Evolutionary conservation across 2,888 invertebrate species (phyloP), one percentile per base, ranked within the genome.

Genomic region (Epicampocera succincta): DNA sequence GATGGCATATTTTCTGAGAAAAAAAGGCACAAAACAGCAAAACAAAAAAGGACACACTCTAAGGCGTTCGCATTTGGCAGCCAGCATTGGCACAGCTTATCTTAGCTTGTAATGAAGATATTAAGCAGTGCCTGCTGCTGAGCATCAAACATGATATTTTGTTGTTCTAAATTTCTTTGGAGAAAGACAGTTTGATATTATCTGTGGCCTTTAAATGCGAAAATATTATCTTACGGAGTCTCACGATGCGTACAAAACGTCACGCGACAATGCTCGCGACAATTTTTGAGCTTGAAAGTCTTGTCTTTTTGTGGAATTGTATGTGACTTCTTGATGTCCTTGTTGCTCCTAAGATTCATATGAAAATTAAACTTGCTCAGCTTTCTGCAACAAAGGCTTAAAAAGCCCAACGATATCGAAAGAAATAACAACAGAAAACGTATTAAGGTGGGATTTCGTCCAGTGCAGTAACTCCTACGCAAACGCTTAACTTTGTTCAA

Each of bases 231-330:
- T 17, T 60, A 48, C 46, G 75, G 76, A 73, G 52, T 69, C 82
- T 75, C 63, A 68, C 78, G 73, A 81, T 84, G 83, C 66, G 50
- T 46, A 61, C 52, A 77, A 56, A 58, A 63, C 66, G 77, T 77
- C 84, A 69, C 68, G 80, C 77, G 74, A 66, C 83, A 60, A 73
- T 83, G 84, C 86, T 86, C 86, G 89, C 88, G 88, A 86, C 86
- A 25, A 42, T 71, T 17, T 44, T 38, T 60, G 9, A 11, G 9
- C 12, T 71, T 74, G 40, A 44, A 60, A 46, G 29, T 60, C 60
- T 17, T 56, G 54, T 50, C n/a, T n/a, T n/a, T n/a, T n/a, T n/a
- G n/a, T n/a, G n/a, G n/a, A n/a, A n/a, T n/a, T n/a, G n/a, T n/a
- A n/a, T n/a, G n/a, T n/a, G n/a, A n/a, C n/a, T n/a, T n/a, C n/a